Conservation (phyloP, 2,113 vertebrate species). For the Anoura caudifer region DNA sequence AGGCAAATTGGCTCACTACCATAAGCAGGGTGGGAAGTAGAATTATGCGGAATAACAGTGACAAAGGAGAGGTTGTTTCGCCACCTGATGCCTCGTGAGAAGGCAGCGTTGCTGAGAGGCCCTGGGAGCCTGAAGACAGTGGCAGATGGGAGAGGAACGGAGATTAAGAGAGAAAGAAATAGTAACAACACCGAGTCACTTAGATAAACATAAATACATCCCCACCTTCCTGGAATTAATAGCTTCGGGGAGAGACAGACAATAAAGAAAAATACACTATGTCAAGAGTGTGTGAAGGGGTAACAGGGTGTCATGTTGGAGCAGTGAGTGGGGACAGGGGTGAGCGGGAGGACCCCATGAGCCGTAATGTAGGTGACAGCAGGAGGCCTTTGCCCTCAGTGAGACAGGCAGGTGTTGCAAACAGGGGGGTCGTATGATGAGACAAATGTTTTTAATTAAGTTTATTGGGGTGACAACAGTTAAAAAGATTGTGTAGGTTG, state of each 20-base stretch:
- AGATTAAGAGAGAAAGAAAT: not conserved
- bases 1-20: too few relatives aligned
- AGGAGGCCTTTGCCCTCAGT: too few relatives aligned
- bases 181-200: rapidly evolving
- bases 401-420: not conserved
- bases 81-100: not conserved
- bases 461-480: not conserved
- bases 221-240: not conserved
- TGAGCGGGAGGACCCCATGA: rapidly evolving
- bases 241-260: not conserved
- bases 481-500: not conserved
- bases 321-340: rapidly evolving
- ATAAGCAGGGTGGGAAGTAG: not conserved
- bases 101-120: too few relatives aligned
- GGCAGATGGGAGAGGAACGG: rapidly evolving
- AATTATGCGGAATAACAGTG: rapidly evolving
- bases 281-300: rapidly evolving
- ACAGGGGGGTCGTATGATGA: rapidly evolving
- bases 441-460: not conserved
- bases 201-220: not conserved
- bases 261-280: not conserved
- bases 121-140: not conserved
- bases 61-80: not conserved
- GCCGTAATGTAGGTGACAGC: not conserved
- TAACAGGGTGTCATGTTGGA: too few relatives aligned